phyloP scores from a whole-genome alignment of 2,113 vertebrate genomes.

The Cromileptes altivelis region DNA sequence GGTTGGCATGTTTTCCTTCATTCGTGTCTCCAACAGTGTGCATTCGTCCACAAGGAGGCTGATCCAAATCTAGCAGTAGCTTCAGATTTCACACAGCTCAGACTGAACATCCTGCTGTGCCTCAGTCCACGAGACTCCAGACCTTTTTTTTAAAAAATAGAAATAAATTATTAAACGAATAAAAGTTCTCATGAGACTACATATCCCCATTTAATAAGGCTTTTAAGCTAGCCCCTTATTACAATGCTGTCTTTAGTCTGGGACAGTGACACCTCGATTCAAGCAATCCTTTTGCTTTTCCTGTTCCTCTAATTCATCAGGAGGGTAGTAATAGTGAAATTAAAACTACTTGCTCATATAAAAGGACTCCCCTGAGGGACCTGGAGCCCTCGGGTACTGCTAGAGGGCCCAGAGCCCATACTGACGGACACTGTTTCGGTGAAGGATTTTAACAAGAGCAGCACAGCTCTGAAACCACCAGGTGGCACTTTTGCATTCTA shows the following conservation, averaged over 20 bases:
- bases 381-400: not conserved
- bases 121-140: constrained; percentile 5
- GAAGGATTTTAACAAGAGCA: constrained; percentile 21
- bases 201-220: not conserved
- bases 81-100: constrained; percentile 36
- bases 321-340: constrained; percentile 13
- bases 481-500: constrained; percentile 75
- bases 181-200: not conserved
- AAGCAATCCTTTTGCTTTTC: not conserved
- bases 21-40: not conserved
- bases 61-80: constrained; percentile 22
- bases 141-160: not conserved
- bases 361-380: not conserved
- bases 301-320: constrained; percentile 2
- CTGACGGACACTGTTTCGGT: not conserved
- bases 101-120: constrained; percentile 10
- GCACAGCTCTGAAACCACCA: constrained; percentile 66
- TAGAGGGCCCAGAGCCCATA: not conserved
- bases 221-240: not conserved
- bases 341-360: not conserved
- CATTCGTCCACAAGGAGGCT: constrained; percentile 8
- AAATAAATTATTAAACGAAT: not conserved
- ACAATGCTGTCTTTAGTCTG: not conserved
- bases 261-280: not conserved
- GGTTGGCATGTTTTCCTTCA: constrained; percentile 8